These are phyloP conservation scores for Syrista parreyssii DNA, from an alignment of 2,888 invertebrate species.

Conservation along the genomic window DNA sequence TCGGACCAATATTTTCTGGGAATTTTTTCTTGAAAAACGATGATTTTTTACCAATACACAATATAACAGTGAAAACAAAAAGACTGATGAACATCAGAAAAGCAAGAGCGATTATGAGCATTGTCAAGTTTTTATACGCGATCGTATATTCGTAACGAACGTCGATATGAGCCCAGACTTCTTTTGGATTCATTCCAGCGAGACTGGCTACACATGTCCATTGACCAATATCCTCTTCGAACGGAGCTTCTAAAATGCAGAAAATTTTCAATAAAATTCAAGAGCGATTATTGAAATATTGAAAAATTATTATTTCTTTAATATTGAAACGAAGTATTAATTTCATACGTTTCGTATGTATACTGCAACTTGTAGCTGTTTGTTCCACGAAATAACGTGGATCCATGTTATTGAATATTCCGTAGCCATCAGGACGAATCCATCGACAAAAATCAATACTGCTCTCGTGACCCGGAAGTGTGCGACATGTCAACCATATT, in stretches of 20 bases:
- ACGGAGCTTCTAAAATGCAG: not conserved
- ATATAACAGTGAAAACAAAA: not conserved
- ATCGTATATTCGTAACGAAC: not conserved
- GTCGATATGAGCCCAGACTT: slow-evolving; percentile 19
- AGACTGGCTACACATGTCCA: slow-evolving; percentile 47
- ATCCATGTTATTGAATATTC: slow-evolving; percentile 37
- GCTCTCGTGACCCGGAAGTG: slow-evolving; percentile 41
- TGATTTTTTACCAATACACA: not conserved
- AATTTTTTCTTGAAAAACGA: not conserved
- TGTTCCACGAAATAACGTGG: slow-evolving; percentile 18
- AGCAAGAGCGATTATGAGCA: not conserved
- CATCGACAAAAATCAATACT: slow-evolving; percentile 55
- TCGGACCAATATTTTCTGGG: not conserved
- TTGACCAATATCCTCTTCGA: slow-evolving; percentile 33
- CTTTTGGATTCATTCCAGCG: slow-evolving; percentile 9
- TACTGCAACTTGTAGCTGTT: not conserved
- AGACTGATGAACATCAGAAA: not conserved
- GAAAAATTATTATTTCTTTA: not conserved
- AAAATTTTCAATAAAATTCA: not conserved
- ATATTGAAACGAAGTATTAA: not conserved
- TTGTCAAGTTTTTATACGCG: not conserved
- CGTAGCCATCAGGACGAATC: slow-evolving; percentile 53
- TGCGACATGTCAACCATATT: slow-evolving; percentile 39
- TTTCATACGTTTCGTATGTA: not conserved
- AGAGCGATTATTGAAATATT: not conserved